Percentiles rank a stretch among this genome's conserved stretches.
These are phyloP conservation scores for Zaprionus inermis DNA, from an alignment of 1,140 invertebrate species.

Conservation along the genomic window DNA sequence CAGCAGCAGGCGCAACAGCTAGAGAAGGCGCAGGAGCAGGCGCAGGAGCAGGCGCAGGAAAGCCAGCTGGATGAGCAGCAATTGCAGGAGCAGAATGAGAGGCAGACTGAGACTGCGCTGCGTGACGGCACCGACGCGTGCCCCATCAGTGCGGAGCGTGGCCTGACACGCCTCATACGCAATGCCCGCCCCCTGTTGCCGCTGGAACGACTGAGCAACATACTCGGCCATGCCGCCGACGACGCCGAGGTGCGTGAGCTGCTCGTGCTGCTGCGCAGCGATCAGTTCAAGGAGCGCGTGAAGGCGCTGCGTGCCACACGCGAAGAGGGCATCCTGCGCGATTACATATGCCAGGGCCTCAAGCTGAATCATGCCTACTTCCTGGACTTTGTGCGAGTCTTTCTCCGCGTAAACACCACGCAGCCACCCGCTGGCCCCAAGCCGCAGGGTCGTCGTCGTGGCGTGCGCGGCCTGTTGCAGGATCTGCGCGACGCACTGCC, in stretches of 20 bases:
- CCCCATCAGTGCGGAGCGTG: slow-evolving; percentile 30
- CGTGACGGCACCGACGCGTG: slow-evolving; percentile 45
- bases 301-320: slow-evolving; percentile 35
- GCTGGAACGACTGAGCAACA: slow-evolving; percentile 41
- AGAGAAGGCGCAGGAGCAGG: background rate
- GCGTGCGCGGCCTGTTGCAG: slow-evolving; percentile 53
- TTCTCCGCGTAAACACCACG: slow-evolving; percentile 42
- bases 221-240: slow-evolving; percentile 55
- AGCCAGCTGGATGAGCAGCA: too few species aligned
- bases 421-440: slow-evolving; percentile 38
- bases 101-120: background rate
- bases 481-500: slow-evolving; percentile 62
- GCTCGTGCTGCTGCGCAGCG: slow-evolving; percentile 41
- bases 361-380: slow-evolving; percentile 54
- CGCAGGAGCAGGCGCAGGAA: background rate
- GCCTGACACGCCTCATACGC: slow-evolving; percentile 52
- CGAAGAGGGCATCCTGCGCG: slow-evolving; percentile 41
- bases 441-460: slow-evolving; percentile 50
- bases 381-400: slow-evolving; percentile 41
- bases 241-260: slow-evolving; percentile 50
- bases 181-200: slow-evolving; percentile 55
- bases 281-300: slow-evolving; percentile 38
- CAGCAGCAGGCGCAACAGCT: too few species aligned
- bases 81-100: background rate
- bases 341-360: slow-evolving; percentile 48